phyloP scores from a whole-genome alignment of 2,797 vertebrate genomes.

The Cyclopterus lumpus region DNA sequence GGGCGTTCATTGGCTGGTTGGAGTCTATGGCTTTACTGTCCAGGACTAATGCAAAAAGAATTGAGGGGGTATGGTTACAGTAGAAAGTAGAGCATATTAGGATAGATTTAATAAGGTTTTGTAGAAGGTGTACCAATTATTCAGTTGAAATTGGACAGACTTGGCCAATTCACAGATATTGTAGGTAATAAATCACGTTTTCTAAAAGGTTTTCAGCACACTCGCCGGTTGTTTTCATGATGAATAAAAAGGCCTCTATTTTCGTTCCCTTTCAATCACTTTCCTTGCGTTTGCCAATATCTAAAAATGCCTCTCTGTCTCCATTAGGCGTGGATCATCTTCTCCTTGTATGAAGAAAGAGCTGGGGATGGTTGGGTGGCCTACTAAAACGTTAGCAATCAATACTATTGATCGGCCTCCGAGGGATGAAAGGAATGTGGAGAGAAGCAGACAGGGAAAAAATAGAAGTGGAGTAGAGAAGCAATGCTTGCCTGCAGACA shows the following conservation, averaged over 20 bases:
- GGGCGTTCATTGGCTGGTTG: constrained; percentile 95
- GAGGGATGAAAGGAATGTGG: constrained; percentile 37
- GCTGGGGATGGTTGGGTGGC: constrained; percentile 57
- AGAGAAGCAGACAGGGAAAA: constrained; percentile 28
- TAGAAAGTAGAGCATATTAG: constrained; percentile 19
- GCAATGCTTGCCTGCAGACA: constrained; percentile 7
- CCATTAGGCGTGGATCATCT: constrained; percentile 61
- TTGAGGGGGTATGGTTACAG: neutral
- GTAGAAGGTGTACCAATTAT: constrained; percentile 22
- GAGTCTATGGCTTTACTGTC: constrained; percentile 99
- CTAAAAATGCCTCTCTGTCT: constrained; percentile 60
- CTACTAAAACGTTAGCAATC: constrained; percentile 76
- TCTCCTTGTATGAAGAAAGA: constrained; percentile 64
- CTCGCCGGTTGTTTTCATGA: constrained; percentile 48
- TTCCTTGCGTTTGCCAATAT: constrained; percentile 46
- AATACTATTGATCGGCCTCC: constrained; percentile 78
- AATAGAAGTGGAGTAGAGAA: constrained; percentile 34
- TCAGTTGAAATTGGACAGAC: constrained; percentile 22
- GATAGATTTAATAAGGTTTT: constrained; percentile 25
- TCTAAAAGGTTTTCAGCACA: constrained; percentile 23
- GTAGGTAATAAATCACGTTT: constrained; percentile 42
- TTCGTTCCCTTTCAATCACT: constrained; percentile 52
- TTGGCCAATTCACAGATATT: constrained; percentile 26
- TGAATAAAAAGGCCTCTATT: constrained; percentile 45
- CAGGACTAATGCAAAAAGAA: constrained; percentile 84